Evolutionary conservation across 2,888 invertebrate species (phyloP).

Genomic region (Flexamia atlantica): DNA sequence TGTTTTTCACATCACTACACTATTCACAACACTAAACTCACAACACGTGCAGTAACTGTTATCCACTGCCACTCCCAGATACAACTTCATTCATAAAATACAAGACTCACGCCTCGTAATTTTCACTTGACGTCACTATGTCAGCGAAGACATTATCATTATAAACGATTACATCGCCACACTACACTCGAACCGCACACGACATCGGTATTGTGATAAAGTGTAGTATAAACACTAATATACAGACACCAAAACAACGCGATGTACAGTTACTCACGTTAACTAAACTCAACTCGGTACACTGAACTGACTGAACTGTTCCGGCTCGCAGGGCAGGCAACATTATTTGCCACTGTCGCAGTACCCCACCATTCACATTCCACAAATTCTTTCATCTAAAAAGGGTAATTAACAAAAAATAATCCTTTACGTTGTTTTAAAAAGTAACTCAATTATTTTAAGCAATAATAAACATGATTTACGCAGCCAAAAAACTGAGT

Average conservation of each 20-base stretch:
- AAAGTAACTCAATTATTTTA: background rate
- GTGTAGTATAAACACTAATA: constrained; percentile 33
- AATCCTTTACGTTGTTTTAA: background rate
- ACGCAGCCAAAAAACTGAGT: background rate
- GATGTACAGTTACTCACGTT: constrained; percentile 38
- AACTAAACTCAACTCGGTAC: constrained; percentile 56
- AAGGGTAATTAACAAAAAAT: background rate
- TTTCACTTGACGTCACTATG: constrained; percentile 43
- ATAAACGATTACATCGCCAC: constrained; percentile 31
- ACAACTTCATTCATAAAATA: constrained; percentile 63
- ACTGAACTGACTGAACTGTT: constrained; percentile 58
- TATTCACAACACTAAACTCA: constrained; percentile 59
- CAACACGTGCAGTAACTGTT: constrained; percentile 60
- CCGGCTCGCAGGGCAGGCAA: constrained; percentile 36
- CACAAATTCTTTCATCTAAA: background rate
- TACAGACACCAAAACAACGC: constrained; percentile 51
- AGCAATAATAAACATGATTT: background rate
- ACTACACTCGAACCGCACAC: background rate
- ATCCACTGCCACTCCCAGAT: constrained; percentile 62
- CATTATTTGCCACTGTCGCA: background rate
- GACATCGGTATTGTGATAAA: constrained; percentile 33
- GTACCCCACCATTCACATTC: constrained; percentile 29
- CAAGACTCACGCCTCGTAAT: constrained; percentile 51
- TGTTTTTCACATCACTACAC: constrained; percentile 61
- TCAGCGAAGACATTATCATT: constrained; percentile 20